A percentile compares a stretch with the other conserved stretches of the same genome.
Evolutionary conservation across 1,140 invertebrate species (phyloP).

Genomic region (Archegozetes longisetosus): DNA sequence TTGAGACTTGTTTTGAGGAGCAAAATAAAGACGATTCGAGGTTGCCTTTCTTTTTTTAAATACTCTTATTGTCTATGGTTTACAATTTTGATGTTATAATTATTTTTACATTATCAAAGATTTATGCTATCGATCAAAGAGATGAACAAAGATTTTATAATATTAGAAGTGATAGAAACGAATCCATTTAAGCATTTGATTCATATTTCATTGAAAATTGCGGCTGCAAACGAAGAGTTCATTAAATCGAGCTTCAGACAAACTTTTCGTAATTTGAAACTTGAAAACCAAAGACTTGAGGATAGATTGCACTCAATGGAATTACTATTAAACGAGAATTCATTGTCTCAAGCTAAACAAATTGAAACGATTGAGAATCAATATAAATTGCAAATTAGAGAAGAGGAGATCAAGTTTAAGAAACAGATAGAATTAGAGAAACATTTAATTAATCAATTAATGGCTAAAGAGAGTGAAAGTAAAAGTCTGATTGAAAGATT

Average conservation of each 20-base stretch:
- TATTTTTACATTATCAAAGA: no score
- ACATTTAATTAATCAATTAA: background rate
- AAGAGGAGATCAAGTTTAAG: background rate
- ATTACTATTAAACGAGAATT: background rate
- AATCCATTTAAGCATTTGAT: background rate
- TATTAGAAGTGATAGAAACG: slow-evolving; percentile 7
- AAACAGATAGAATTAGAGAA: slow-evolving; percentile 1
- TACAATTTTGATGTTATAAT: background rate
- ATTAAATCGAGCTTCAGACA: background rate
- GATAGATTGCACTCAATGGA: background rate
- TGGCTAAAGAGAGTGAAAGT: background rate
- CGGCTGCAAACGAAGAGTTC: slow-evolving; percentile 9
- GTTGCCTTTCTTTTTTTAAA: background rate
- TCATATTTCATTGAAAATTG: slow-evolving; percentile 4
- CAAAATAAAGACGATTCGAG: background rate
- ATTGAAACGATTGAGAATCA: background rate
- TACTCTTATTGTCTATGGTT: background rate
- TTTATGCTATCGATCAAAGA: background rate
- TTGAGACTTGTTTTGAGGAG: background rate
- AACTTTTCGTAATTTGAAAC: background rate
- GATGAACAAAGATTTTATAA: background rate
- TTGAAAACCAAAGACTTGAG: slow-evolving; percentile 2
- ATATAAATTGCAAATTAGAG: background rate
- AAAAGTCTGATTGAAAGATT: slow-evolving; percentile 1
- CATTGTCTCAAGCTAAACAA: background rate